Evolutionary conservation across 2,888 invertebrate genomes (phyloP), one percentile per base, ranked within the genome.

Genomic region (Luffia ferchaultella): DNA sequence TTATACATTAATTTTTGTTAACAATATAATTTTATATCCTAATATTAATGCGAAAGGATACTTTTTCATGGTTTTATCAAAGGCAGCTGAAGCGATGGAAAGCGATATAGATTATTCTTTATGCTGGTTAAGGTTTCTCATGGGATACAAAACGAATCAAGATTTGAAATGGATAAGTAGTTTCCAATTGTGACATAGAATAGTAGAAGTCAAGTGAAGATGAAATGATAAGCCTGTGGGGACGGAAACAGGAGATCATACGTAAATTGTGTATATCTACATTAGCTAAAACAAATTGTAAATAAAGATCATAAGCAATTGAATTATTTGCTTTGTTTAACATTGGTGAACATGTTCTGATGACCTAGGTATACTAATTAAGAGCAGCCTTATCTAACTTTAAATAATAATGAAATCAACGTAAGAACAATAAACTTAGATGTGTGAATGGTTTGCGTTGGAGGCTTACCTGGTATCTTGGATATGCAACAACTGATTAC

Each of bases 381-480:
- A 30, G 5, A 30, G 12, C 12, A 7, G 12, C 30, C 3, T 7
- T 30, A 30, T 30, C 5, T 30, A 30, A 30, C 12, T 30, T 30
- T 30, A 30, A 7, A 30, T 12, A 30, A 30, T 7, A 7, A 30
- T 12, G 16, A 45, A 49, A 20, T n/a, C n/a, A n/a, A n/a, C n/a
- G n/a, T n/a, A n/a, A n/a, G n/a, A n/a, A n/a, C n/a, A n/a, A n/a
- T n/a, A n/a, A n/a, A n/a, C n/a, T n/a, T n/a, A n/a, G n/a, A n/a
- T n/a, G n/a, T n/a, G n/a, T n/a, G n/a, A n/a, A n/a, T n/a, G n/a
- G n/a, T n/a, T n/a, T n/a, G n/a, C n/a, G n/a, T n/a, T n/a, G n/a
- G n/a, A n/a, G n/a, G n/a, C 30, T 50, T 64, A 73, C 70, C 71
- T 72, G 46, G 64, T 63, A n/a, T 53, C 53, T 30, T 67, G 46